Conservation (phyloP, 2,797 vertebrate species). For the Sitta carolinensis region DNA sequence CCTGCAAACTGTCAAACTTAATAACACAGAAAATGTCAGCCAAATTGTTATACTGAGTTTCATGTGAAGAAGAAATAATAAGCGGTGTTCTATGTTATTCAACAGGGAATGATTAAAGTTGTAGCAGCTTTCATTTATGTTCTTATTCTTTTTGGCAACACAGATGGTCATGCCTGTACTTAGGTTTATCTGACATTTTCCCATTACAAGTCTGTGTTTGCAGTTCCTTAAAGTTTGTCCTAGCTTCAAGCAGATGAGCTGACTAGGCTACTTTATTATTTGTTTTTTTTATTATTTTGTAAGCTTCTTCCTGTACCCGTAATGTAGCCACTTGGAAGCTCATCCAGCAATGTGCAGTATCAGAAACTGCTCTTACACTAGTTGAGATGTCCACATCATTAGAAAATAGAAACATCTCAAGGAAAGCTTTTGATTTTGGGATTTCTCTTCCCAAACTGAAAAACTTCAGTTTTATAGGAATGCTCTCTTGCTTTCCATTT, state of each 20-base stretch:
- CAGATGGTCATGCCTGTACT: neutral
- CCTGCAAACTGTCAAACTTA: neutral
- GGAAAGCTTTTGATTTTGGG: neutral
- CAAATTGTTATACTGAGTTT: neutral
- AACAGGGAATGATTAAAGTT: neutral
- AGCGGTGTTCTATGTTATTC: neutral
- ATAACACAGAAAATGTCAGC: neutral
- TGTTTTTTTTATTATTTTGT: neutral
- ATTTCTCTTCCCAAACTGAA: neutral
- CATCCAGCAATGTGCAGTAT: rapidly evolving
- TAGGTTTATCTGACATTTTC: neutral
- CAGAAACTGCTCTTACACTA: neutral
- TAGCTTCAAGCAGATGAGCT: neutral
- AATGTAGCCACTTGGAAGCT: neutral
- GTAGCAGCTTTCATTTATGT: neutral
- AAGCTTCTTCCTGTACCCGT: neutral
- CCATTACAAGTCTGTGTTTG: neutral
- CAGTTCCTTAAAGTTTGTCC: neutral
- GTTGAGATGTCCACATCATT: rapidly evolving
- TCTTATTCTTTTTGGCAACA: neutral
- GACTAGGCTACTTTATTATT: neutral
- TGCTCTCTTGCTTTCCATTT: neutral
- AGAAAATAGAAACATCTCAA: neutral
- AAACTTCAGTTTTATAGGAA: neutral
- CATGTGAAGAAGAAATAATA: neutral